Conservation (phyloP, 2,113 vertebrate species). For the Lepus americanus region DNA sequence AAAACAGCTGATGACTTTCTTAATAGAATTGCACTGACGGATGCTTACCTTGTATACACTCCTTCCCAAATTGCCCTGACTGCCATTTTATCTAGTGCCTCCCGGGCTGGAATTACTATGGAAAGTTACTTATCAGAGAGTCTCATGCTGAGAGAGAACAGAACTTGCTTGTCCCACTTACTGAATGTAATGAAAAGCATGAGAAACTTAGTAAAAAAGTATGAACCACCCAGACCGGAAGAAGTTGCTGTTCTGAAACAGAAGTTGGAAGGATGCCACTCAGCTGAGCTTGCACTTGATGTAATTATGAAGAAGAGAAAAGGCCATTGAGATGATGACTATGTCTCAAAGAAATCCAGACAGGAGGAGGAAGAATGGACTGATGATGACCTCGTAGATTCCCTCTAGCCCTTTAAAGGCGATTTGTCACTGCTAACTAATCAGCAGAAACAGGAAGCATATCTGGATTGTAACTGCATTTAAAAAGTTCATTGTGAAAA, state of each 20-base stretch:
- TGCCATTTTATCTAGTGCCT: constrained; percentile 93
- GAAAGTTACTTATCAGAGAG: constrained; percentile 96
- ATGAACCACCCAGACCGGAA: constrained; percentile 92
- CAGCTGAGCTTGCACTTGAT: constrained; percentile 88
- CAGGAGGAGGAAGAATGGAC: constrained; percentile 96
- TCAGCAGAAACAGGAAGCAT: constrained; percentile 54
- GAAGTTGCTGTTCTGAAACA: constrained; percentile 92
- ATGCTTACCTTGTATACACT: constrained; percentile 93
- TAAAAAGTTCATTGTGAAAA: constrained; percentile 53
- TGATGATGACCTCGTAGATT: constrained; percentile 92
- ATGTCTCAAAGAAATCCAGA: constrained; percentile 92
- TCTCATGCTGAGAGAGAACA: constrained; percentile 92
- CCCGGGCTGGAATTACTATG: constrained; percentile 94
- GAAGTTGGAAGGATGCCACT: constrained; percentile 95
- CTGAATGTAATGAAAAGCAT: constrained; percentile 95
- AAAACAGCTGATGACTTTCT: constrained; percentile 97
- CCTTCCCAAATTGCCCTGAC: constrained; percentile 96
- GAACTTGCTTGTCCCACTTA: constrained; percentile 89
- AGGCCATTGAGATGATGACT: constrained; percentile 95
- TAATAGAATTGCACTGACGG: constrained; percentile 92
- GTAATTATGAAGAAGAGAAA: constrained; percentile 92
- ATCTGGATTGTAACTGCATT: constrained; percentile 53
- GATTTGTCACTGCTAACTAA: constrained; percentile 24
- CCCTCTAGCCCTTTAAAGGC: constrained; percentile 54
- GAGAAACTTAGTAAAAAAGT: constrained; percentile 94